Base-by-base conservation (phyloP, 2,888 invertebrate genomes). In the Zeuzera pyrina region DNA sequence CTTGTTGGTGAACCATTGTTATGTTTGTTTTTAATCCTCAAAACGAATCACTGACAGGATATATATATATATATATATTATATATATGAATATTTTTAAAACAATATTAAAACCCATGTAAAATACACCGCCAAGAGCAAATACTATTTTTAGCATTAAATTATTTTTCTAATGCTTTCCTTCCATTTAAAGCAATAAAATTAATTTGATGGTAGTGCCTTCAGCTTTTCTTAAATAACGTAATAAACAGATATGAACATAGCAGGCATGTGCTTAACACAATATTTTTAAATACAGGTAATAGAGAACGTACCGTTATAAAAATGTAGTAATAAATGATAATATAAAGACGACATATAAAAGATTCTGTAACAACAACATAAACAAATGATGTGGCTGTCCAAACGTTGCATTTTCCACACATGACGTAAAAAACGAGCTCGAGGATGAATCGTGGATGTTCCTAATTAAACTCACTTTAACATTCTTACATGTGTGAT, bases 221-320 rank as follows among this genome's bases (percentile, higher is more conserved):
- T 83, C 73, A 73, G 81, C 81, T 79, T 83, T 58, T 64, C 69
- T 66, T 63, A 66, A 62, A 57, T 63, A 66, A 63, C 55, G 44
- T 60, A 59, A 63, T 62, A 46, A 61, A 47, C 45, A 52, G 45
- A 62, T 64, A 70, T 68, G 66, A 24, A 35, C 31, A 59, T 69
- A 63, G 66, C 73, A 66, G 63, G 72, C 78, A 61, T 72, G 70
- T 77, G 78, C 79, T 81, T 78, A 66, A 73, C 68, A 71, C 60
- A 54, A 76, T 79, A 79, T 77, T 78, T 78, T 78, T 81, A n/a
- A n/a, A n/a, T n/a, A 79, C 79, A 76, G 74, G 72, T 78, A 67
- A 72, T 66, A 71, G 68, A 61, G 58, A 72, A 67, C 72, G 72
- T 71, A 76, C 77, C 74, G 71, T 78, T 69, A 70, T 71, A 63